Conservation (phyloP, 2,888 invertebrate genomes). For the Agrotis segetum region DNA sequence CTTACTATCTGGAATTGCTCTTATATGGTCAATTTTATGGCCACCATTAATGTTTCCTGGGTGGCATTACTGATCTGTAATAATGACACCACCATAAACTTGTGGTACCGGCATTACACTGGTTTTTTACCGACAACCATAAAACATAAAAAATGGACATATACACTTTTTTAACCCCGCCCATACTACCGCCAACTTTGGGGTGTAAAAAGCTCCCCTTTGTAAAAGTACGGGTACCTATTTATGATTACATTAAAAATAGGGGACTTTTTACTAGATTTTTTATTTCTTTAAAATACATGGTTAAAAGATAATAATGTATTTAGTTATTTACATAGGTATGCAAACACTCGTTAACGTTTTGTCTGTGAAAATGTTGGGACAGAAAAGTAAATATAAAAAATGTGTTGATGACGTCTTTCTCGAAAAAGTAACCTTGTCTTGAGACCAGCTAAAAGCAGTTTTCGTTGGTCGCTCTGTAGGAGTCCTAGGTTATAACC, state of each 20-base stretch:
- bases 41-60: conserved; percentile 35
- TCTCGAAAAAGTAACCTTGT: conserved; percentile 9
- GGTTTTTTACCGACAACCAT: conserved; percentile 63
- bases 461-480: background rate
- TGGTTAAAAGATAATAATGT: background rate
- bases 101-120: conserved; percentile 68
- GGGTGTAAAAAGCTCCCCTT: conserved; percentile 74
- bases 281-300: conserved; percentile 57
- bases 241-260: conserved; percentile 73
- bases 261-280: conserved; percentile 71
- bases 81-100: conserved; percentile 49
- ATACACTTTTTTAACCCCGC: conserved; percentile 55
- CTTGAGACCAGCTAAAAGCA: background rate
- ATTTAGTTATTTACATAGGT: background rate
- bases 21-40: conserved; percentile 2
- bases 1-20: background rate
- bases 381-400: conserved; percentile 6
- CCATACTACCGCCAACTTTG: conserved; percentile 72
- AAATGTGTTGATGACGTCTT: conserved; percentile 1
- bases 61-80: conserved; percentile 41
- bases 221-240: conserved; percentile 73
- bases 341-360: background rate
- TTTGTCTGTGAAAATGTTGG: background rate
- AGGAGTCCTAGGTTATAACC: no score
- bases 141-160: conserved; percentile 46